Evolutionary conservation across 2,888 invertebrate species (phyloP).

Genomic region (Synanthedon vespiformis): DNA sequence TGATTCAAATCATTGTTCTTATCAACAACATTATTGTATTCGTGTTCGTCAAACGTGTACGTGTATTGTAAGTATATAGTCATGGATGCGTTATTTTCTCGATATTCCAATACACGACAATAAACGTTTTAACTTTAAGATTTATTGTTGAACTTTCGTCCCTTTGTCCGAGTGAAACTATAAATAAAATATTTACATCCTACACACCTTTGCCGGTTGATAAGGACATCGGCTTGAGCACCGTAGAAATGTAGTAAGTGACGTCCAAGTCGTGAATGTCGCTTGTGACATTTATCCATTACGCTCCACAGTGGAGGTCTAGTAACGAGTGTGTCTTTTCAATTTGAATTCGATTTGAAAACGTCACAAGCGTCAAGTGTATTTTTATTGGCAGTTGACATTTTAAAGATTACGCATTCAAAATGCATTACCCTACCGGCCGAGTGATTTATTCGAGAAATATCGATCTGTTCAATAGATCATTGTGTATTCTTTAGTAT

Average conservation of each 20-base stretch:
- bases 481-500: conserved; percentile 28
- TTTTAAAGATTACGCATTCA: not conserved
- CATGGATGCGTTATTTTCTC: not conserved
- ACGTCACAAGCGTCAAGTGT: not conserved
- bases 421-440: conserved; percentile 14
- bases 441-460: conserved; percentile 33
- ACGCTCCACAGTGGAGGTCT: not conserved
- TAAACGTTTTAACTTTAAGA: conserved; percentile 1
- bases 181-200: conserved; percentile 24
- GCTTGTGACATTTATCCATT: not conserved
- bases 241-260: not conserved
- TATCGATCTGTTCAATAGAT: conserved; percentile 38
- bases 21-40: not conserved
- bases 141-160: conserved; percentile 3
- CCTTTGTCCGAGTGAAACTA: conserved; percentile 20
- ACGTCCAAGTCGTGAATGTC: not conserved
- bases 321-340: not conserved
- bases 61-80: not conserved
- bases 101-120: not conserved
- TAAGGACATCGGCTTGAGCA: conserved; percentile 13
- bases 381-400: not conserved
- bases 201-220: conserved; percentile 10
- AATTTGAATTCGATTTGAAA: not conserved
- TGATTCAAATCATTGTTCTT: not conserved
- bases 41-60: not conserved